Evolutionary conservation across 2,797 vertebrate species (phyloP).

Genomic region (Sebastes taczanowskii): DNA sequence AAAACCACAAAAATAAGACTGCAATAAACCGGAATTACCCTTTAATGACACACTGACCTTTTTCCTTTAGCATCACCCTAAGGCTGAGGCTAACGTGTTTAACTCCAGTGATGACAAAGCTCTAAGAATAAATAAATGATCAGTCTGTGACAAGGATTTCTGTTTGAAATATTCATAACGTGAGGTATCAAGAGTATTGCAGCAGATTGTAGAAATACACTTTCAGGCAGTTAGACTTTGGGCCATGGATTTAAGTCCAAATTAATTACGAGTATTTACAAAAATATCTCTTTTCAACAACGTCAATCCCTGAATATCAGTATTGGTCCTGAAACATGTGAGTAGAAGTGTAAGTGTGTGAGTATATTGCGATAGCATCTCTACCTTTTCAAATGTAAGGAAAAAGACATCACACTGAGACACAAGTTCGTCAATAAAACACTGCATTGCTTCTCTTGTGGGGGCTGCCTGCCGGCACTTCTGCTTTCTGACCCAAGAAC

Average conservation of each 20-base stretch:
- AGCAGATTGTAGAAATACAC: neutral
- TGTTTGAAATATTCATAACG: neutral
- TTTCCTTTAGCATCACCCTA: neutral
- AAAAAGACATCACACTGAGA: neutral
- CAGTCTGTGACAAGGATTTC: neutral
- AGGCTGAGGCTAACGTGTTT: neutral
- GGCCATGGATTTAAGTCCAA: neutral
- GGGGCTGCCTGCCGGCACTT: neutral
- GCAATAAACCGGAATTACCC: neutral
- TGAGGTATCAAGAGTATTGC: neutral
- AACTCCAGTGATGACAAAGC: neutral
- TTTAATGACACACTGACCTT: neutral
- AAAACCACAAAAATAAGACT: neutral
- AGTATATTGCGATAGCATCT: neutral
- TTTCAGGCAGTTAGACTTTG: neutral
- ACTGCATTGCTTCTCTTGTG: neutral
- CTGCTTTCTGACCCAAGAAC: conserved; percentile 36
- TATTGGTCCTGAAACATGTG: neutral
- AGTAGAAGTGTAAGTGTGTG: neutral
- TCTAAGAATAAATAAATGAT: neutral
- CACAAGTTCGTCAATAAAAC: conserved; percentile 17
- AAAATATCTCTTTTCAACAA: neutral
- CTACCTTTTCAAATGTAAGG: neutral
- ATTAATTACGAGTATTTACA: neutral
- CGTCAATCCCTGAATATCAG: neutral